Conservation (phyloP, 1,140 invertebrate species). For the Drosophila virilis region DNA sequence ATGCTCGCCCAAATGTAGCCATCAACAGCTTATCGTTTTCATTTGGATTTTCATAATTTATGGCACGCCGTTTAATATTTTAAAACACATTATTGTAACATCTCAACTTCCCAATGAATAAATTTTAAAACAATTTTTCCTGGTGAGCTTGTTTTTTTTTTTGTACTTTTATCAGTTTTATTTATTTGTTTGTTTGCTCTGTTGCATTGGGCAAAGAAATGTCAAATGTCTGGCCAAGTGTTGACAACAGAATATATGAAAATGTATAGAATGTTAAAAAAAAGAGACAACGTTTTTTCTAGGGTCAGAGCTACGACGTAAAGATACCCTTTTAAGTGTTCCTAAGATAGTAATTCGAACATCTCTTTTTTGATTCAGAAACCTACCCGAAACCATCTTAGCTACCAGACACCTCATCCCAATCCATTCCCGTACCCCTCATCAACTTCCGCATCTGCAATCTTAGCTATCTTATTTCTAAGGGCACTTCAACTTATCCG, state of each 20-base stretch:
- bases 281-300: not conserved
- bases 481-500: too few relatives aligned
- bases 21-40: conserved; percentile 61
- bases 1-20: conserved; percentile 61
- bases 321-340: not conserved
- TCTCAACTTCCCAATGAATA: conserved; percentile 47
- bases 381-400: too few relatives aligned
- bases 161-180: conserved; percentile 76
- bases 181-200: conserved; percentile 68
- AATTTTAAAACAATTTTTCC: not conserved
- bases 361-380: not conserved
- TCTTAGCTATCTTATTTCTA: too few relatives aligned
- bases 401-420: too few relatives aligned
- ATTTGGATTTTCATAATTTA: conserved; percentile 55
- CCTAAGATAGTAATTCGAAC: not conserved
- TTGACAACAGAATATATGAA: conserved; percentile 49
- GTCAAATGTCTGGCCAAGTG: conserved; percentile 65
- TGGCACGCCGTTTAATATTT: conserved; percentile 42
- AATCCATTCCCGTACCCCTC: too few relatives aligned
- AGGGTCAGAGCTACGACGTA: not conserved
- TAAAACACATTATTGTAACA: conserved; percentile 62
- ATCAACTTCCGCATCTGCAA: too few relatives aligned
- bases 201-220: conserved; percentile 26
- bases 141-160: conserved; percentile 37
- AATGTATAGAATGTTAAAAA: conserved; percentile 26